A percentile compares a stretch with the other conserved stretches of the same genome.
Evolutionary conservation across 2,113 vertebrate species (phyloP).

Genomic region (Xiphophorus maculatus): DNA sequence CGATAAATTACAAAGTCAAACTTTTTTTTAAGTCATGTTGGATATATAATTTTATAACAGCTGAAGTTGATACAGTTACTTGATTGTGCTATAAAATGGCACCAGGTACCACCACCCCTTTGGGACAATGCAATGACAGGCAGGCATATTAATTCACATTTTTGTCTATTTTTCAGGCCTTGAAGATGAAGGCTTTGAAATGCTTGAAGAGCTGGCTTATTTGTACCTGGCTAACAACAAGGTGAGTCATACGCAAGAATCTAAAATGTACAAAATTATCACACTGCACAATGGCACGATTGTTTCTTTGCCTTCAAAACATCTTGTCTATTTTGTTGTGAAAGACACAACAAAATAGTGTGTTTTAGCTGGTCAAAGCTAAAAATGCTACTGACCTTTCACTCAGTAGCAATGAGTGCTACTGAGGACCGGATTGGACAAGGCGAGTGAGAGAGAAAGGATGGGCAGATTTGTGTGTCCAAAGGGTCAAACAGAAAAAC

Average conservation of each 20-base stretch:
- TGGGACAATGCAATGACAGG: not conserved
- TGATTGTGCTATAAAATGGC: too few species aligned
- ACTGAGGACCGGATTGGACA: not conserved
- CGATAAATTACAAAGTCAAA: too few species aligned
- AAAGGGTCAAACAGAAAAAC: slow-evolving; percentile 48
- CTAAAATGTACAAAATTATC: not conserved
- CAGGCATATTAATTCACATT: not conserved
- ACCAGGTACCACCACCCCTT: too few species aligned
- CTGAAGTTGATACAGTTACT: too few species aligned
- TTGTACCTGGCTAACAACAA: slow-evolving; percentile 98
- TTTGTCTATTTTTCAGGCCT: slow-evolving; percentile 77
- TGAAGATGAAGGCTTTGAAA: slow-evolving; percentile 92
- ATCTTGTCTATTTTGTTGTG: not conserved
- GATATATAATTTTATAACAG: too few species aligned
- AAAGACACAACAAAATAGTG: not conserved
- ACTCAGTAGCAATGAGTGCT: too few species aligned
- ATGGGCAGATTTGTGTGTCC: slow-evolving; percentile 64
- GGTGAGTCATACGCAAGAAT: slow-evolving; percentile 78
- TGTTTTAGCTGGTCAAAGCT: not conserved
- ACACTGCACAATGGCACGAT: not conserved
- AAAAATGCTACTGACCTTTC: slow-evolving; percentile 54
- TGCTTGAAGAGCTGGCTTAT: slow-evolving; percentile 91
- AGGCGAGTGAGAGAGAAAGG: slow-evolving; percentile 26
- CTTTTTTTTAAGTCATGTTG: too few species aligned
- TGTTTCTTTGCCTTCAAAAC: not conserved